Base-by-base conservation (phyloP, 2,113 vertebrate genomes). In the Meleagris gallopavo region DNA sequence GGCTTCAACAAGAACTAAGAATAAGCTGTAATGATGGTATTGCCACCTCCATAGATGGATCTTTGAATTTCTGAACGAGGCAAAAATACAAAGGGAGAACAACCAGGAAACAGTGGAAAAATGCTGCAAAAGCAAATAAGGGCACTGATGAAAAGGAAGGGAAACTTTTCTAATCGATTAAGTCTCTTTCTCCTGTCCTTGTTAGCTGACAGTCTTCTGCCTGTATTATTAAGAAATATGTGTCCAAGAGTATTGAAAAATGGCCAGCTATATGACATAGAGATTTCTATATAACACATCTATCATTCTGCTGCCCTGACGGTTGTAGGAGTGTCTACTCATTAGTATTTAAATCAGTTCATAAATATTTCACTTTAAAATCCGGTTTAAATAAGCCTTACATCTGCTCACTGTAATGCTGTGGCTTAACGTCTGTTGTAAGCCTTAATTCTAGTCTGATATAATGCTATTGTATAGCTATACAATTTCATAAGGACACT, bases 311-410 rank as follows among this genome's bases (percentile, higher is more conserved):
- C 10, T 64, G 80, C 96, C 96, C 88, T 95, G 97, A 83, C 80
- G 97, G 76, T 93, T 95, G 73, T 96, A 97, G 95, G 88, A 97
- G 94, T 93, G 93, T 74, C 95, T 96, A 84, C 94, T 97, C 97
- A 97, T 98, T 98, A 98, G 96, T 97, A 98, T 98, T 98, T 98
- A 98, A 98, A 98, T 97, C 95, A 97, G 93, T 97, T 97, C 97
- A 98, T 98, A 97, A 97, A 98, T 98, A 97, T 98, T 98, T 98
- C 97, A 97, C 88, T 97, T 96, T 97, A 94, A 98, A 98, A 95
- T 96, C 94, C 65, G 6, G 84, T 86, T 96, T 92, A 97, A 96
- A 89, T 91, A 96, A 94, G 83, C 52, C 93, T 94, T 95, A 93
- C 89, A 96, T 92, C 91, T 97, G 89, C 83, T 93, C 89, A 86